Evolutionary conservation across 2,113 vertebrate genomes (phyloP).

Genomic region (Melanerpes formicivorus): DNA sequence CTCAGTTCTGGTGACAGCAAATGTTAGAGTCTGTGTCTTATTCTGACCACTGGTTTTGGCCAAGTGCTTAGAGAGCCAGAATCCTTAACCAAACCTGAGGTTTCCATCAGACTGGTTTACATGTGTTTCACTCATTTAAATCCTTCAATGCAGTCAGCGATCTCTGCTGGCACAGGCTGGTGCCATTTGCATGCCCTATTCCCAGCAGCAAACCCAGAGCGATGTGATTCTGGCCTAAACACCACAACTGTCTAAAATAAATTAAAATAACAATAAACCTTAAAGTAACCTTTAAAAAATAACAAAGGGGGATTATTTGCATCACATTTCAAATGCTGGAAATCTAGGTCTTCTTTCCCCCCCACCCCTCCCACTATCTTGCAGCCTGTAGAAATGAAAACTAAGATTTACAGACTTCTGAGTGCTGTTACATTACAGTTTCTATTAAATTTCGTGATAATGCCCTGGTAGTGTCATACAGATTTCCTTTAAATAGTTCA

Average conservation of each 20-base stretch:
- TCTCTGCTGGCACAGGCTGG: neutral
- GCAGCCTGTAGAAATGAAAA: neutral
- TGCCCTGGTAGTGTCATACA: neutral
- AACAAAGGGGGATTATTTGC: neutral
- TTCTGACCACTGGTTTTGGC: neutral
- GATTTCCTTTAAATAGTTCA: neutral
- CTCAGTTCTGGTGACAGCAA: neutral
- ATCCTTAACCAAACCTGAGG: neutral
- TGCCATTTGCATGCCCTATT: neutral
- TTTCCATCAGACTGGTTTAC: neutral
- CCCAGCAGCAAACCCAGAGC: neutral
- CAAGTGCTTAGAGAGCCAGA: slow-evolving; percentile 1
- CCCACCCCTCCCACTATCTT: neutral
- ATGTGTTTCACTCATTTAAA: neutral
- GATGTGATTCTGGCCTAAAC: neutral
- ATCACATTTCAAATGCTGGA: neutral
- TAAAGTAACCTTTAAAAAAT: slow-evolving; percentile 24
- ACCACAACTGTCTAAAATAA: neutral
- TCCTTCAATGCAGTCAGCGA: neutral
- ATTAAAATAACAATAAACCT: slow-evolving; percentile 2
- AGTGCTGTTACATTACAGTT: neutral
- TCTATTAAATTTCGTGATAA: neutral
- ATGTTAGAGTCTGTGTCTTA: neutral
- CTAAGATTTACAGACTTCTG: slow-evolving; percentile 6
- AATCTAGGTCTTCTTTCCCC: neutral